A percentile compares a stretch with the other conserved stretches of the same genome.
phyloP scores from a whole-genome alignment of 2,113 vertebrate genomes.

The Dasyornis broadbenti region DNA sequence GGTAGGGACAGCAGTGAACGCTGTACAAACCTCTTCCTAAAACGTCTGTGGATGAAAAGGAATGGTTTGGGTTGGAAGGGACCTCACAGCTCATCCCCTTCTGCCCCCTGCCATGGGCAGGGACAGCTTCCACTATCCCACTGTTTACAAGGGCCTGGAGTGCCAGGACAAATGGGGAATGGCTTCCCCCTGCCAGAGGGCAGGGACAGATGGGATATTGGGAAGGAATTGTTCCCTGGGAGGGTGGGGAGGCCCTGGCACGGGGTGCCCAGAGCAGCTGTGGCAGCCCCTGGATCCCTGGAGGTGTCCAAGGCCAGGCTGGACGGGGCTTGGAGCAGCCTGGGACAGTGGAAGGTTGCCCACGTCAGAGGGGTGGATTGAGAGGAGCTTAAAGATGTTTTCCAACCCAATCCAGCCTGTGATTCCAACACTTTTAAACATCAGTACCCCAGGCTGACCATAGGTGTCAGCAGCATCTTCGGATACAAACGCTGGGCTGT shows the following conservation, averaged over 20 bases:
- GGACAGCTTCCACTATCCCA: not conserved
- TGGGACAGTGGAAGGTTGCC: not conserved
- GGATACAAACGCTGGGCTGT: not conserved
- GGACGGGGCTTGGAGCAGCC: not conserved
- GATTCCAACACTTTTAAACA: not conserved
- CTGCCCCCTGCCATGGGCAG: not conserved
- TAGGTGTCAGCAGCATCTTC: constrained; percentile 20
- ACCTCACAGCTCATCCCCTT: not conserved
- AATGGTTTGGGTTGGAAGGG: too few relatives aligned
- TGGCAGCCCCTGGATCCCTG: not conserved
- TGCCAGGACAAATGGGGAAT: too few relatives aligned
- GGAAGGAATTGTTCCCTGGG: not conserved
- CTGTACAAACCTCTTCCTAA: not conserved
- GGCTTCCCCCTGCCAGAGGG: not conserved
- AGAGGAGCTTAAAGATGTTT: not conserved
- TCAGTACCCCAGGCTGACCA: not conserved
- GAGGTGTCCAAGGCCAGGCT: not conserved
- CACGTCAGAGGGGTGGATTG: not conserved
- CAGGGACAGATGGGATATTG: not conserved
- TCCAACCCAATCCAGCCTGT: not conserved
- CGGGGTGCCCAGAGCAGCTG: not conserved
- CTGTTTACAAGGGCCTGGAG: not conserved
- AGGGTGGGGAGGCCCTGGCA: not conserved
- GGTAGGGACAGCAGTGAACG: fast-evolving
- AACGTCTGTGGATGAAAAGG: not conserved